phyloP scores from a whole-genome alignment of 2,113 vertebrate genomes.

The Xerus inauris region DNA sequence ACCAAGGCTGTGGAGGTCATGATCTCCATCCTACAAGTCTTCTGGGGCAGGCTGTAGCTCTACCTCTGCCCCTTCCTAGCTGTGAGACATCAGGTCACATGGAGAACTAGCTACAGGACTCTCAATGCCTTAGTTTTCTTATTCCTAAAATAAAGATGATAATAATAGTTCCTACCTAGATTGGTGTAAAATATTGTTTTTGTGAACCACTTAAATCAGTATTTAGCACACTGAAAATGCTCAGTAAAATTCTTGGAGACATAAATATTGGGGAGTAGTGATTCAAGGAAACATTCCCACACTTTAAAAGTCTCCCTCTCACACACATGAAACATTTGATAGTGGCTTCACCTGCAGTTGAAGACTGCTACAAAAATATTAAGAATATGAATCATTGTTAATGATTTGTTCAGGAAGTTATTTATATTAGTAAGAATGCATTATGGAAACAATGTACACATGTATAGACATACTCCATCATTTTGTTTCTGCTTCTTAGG shows the following conservation, averaged over 20 bases:
- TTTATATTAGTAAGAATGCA: neutral
- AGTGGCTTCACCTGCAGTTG: neutral
- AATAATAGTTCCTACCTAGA: neutral
- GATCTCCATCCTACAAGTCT: neutral
- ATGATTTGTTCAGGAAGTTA: neutral
- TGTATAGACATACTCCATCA: neutral
- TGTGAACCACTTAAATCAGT: constrained; percentile 7
- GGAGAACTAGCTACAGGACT: neutral
- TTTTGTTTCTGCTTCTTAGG: constrained; percentile 9
- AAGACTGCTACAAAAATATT: neutral
- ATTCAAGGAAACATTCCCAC: neutral
- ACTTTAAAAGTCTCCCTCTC: neutral
- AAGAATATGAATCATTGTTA: neutral
- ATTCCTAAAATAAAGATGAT: neutral
- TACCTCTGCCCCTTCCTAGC: neutral
- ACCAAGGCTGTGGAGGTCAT: neutral
- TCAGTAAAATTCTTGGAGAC: neutral
- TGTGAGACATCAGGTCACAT: neutral
- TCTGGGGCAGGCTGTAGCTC: neutral
- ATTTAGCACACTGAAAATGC: neutral
- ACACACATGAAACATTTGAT: neutral
- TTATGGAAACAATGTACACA: neutral
- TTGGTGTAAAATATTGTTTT: neutral
- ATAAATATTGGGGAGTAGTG: neutral
- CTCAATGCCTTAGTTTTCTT: neutral